A percentile compares a stretch with the other conserved stretches of the same genome.
These are phyloP conservation scores for Phymatocera aterrima DNA, from an alignment of 2,888 invertebrate species.

Conservation along the genomic window DNA sequence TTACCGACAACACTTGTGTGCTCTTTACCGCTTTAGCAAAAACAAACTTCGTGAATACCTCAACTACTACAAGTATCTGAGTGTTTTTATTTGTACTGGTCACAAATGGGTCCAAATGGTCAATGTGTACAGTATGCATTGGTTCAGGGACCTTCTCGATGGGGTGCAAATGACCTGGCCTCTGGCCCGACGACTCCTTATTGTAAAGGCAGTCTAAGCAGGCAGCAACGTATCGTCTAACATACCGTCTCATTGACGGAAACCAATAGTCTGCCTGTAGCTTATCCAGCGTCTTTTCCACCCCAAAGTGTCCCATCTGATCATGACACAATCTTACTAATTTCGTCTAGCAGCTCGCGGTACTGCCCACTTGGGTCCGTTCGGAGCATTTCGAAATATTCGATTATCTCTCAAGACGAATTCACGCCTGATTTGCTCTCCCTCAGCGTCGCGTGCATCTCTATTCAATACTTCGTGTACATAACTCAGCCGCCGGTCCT, in stretches of 20 bases:
- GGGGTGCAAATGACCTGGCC: slow-evolving; percentile 47
- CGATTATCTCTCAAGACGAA: no score
- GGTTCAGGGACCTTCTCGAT: slow-evolving; percentile 49
- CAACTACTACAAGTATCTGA: slow-evolving; percentile 45
- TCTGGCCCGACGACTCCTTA: slow-evolving; percentile 41
- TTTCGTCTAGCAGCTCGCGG: no score
- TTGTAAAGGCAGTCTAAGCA: slow-evolving; percentile 54
- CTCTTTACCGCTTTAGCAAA: slow-evolving; percentile 45
- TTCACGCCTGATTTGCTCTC: no score
- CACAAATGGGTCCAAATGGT: slow-evolving; percentile 50
- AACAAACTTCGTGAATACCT: slow-evolving; percentile 47
- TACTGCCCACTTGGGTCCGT: no score
- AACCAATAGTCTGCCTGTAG: slow-evolving; percentile 54
- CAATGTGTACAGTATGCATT: slow-evolving; percentile 50
- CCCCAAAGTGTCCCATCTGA: no score
- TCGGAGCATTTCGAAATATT: no score
- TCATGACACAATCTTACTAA: no score
- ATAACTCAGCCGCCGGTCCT: slow-evolving; percentile 45
- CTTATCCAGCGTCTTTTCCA: no score
- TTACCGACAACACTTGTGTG: slow-evolving; percentile 40
- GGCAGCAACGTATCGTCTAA: slow-evolving; percentile 50
- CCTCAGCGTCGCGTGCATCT: no score
- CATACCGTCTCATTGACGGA: slow-evolving; percentile 52
- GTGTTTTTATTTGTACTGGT: slow-evolving; percentile 45
- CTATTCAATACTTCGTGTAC: no score